Base-by-base conservation (phyloP, 2,888 invertebrate species). In the Metopia argyrocephala region DNA sequence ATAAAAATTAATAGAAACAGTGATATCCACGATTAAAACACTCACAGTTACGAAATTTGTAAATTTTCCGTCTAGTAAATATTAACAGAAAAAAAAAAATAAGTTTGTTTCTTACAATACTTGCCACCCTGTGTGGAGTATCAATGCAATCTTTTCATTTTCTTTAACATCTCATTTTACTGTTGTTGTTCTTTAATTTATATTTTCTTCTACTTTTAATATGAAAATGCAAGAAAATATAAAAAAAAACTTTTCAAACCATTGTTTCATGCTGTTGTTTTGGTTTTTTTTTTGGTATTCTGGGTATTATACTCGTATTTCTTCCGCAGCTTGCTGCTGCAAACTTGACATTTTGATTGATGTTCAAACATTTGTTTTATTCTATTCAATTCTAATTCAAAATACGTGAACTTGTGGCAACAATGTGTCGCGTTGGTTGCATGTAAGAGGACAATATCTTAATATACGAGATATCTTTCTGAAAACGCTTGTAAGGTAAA, bases 351-450 rank as follows among this genome's bases (percentile, higher is more conserved):
- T 27, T 61, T 79, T 84, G 84, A 84, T 84, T 70, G 74, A 84
- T 82, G 81, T 81, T 82, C 82, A 82, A 82, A 80, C 80, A 78
- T 83, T 78, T 82, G 75, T 78, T 74, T 78, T 74, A 82, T 80
- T 78, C 52, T 78, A 27, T 68, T 65, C 46, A 71, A 48, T 66
- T 66, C 54, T 59, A 71, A 62, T 76, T 61, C 61, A 46, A 52
- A 66, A 54, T 52, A 48, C 61, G 61, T 76, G 61, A 54, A 68
- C 68, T 54, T 75, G 68, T 66, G n/a, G n/a, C n/a, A n/a, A 68
- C 52, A 57, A 59, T 65, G 70, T 54, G 59, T 48, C 65, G 64
- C 59, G 5, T 48, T 25, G 38, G 38, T 54, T 61, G 54, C 56
- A 65, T 71, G 71, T 50, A 31, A 23, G 28, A 64, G 64, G 78